Conservation (phyloP, 1,140 invertebrate genomes). For the Aphis craccivora region DNA sequence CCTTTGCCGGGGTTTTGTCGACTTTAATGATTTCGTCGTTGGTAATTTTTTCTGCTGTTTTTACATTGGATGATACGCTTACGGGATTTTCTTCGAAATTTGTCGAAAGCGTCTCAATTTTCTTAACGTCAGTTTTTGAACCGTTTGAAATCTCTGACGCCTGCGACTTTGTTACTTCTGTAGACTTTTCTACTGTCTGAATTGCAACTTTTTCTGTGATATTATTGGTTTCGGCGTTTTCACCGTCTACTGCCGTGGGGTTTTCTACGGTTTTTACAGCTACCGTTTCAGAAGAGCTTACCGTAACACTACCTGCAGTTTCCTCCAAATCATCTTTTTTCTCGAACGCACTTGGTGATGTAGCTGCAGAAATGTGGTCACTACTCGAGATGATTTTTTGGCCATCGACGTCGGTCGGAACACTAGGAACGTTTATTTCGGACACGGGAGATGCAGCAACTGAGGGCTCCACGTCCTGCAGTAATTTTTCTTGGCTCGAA, state of each 20-base stretch:
- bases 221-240: not conserved
- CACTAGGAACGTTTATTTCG: not conserved
- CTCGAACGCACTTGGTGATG: not conserved
- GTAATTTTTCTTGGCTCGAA: not conserved
- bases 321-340: not conserved
- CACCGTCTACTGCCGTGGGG: not conserved
- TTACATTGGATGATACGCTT: not conserved
- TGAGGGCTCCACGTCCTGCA: not conserved
- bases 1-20: not conserved
- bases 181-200: not conserved
- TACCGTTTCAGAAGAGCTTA: not conserved
- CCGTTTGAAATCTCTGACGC: not conserved
- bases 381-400: not conserved
- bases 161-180: not conserved
- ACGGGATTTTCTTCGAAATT: not conserved
- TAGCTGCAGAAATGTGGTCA: not conserved
- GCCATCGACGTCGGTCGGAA: not conserved
- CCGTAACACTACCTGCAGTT: not conserved
- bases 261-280: constrained; percentile 1
- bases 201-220: not conserved
- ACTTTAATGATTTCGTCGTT: not conserved
- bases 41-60: not conserved
- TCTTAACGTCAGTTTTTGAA: not conserved
- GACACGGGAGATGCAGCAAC: no score
- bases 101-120: not conserved